These are phyloP conservation scores for Lutraria lutraria DNA, from an alignment of 2,888 invertebrate species.

Conservation along the genomic window DNA sequence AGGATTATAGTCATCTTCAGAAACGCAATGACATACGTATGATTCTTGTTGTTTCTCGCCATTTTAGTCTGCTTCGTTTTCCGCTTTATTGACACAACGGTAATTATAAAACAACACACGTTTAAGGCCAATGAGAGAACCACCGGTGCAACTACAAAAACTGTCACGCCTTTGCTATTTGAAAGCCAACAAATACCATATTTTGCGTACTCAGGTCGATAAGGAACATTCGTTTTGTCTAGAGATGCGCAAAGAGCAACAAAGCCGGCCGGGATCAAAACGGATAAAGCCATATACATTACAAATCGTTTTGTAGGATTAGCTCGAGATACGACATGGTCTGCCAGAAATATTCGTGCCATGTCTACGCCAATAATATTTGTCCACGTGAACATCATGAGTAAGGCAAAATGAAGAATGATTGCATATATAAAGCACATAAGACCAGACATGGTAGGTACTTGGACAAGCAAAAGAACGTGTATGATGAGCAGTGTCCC, in stretches of 20 bases:
- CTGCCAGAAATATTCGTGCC: constrained; percentile 33
- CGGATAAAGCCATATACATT: constrained; percentile 9
- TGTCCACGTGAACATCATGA: constrained; percentile 51
- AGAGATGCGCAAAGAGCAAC: constrained; percentile 6
- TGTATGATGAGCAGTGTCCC: constrained; percentile 37
- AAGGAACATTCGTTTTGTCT: constrained; percentile 4
- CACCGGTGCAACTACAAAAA: constrained; percentile 47
- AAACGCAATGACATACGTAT: constrained; percentile 46
- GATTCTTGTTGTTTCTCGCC: constrained; percentile 20
- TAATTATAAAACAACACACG: constrained; percentile 31
- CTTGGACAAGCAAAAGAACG: constrained; percentile 30
- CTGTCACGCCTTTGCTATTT: constrained; percentile 30
- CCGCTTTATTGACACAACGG: constrained; percentile 31
- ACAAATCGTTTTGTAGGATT: constrained; percentile 27
- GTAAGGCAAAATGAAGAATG: constrained; percentile 33
- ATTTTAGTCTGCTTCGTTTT: constrained; percentile 20
- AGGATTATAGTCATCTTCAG: constrained; percentile 54
- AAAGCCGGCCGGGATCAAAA: constrained; percentile 7
- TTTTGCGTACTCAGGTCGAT: constrained; percentile 34
- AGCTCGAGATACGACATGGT: background rate
- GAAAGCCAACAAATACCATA: constrained; percentile 46
- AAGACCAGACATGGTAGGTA: background rate
- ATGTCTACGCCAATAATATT: constrained; percentile 56
- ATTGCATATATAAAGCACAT: constrained; percentile 25
- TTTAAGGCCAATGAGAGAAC: constrained; percentile 37